Base-by-base conservation (phyloP, 2,888 invertebrate genomes). In the Theretra japonica region DNA sequence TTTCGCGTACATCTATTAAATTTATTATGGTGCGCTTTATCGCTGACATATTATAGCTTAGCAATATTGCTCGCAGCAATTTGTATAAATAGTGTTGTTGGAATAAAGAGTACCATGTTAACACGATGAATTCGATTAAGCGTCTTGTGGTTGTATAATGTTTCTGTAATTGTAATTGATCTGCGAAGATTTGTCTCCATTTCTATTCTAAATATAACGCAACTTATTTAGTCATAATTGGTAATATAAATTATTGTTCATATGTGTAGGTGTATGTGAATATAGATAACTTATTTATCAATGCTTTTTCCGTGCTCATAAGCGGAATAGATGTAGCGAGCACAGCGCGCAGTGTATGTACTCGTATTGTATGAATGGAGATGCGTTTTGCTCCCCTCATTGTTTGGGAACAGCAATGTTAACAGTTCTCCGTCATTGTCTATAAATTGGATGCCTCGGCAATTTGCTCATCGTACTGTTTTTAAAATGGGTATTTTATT, bases 401-500 rank as follows among this genome's bases (percentile, higher is more conserved):
- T 71, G 33, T 70, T 75, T 76, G 82, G 82, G 82, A 84, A 85
- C 83, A 84, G 85, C 85, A 82, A 85, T 90, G 88, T 90, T 87
- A 87, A 90, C 89, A 88, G 85, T 86, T 86, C 85, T 83, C 83
- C 83, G 85, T 85, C 85, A 88, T 87, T 90, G 87, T 88, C 85
- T 86, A 86, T 88, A 90, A 91, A 92, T 90, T 90, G 89, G 86
- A 90, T 84, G 85, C 84, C 82, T 82, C 86, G 83, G 86, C 88
- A 91, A 91, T 91, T 92, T 91, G 89, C 90, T 89, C 86, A 80
- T 88, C 87, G 88, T 87, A 83, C 89, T 90, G 90, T 90, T 90
- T 88, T 90, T 84, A 86, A 89, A 91, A 90, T 87, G 88, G 88
- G 87, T 88, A 91, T 90, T 91, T 90, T 92, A 92, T 93, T 92